phyloP scores from a whole-genome alignment of 1,140 invertebrate species.

The Rhagoletis pomonella region DNA sequence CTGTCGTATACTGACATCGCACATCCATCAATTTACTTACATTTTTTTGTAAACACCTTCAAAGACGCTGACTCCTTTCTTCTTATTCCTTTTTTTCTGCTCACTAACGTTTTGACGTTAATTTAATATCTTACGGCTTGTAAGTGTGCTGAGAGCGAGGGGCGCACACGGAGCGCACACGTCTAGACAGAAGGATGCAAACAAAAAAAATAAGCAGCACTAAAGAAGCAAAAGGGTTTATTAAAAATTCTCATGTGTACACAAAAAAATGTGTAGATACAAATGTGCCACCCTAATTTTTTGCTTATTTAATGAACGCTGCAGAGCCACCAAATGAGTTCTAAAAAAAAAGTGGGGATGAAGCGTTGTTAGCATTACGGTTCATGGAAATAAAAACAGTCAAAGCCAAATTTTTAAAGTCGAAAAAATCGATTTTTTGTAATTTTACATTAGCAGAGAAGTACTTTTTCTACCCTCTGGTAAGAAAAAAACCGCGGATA shows the following conservation, averaged over 20 bases:
- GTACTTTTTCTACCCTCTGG: not conserved
- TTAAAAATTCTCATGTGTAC: constrained; percentile 21
- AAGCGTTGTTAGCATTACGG: constrained; percentile 6
- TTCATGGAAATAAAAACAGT: constrained; percentile 13
- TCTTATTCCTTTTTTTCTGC: constrained; percentile 13
- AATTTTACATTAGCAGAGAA: not conserved
- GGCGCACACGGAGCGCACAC: constrained; percentile 15
- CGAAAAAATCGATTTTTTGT: constrained; percentile 47
- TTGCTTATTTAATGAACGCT: constrained; percentile 25
- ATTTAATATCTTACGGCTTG: constrained; percentile 42
- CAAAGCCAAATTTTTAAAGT: constrained; percentile 21
- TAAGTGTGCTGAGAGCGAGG: not conserved
- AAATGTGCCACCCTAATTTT: constrained; percentile 44
- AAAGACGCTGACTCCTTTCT: not conserved
- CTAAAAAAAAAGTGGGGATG: constrained; percentile 33
- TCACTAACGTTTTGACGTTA: constrained; percentile 42
- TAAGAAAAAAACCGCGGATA: not conserved
- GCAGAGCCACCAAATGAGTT: constrained; percentile 46
- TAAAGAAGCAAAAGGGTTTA: constrained; percentile 31
- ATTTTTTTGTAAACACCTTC: not conserved
- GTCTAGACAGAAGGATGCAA: not conserved
- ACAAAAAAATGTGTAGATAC: not conserved
- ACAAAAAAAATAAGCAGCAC: not conserved
- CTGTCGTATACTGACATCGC: not conserved
- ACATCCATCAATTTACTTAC: not conserved